These are phyloP conservation scores for Formicarius rufipectus DNA, from an alignment of 2,113 vertebrate genomes.

Conservation along the genomic window DNA sequence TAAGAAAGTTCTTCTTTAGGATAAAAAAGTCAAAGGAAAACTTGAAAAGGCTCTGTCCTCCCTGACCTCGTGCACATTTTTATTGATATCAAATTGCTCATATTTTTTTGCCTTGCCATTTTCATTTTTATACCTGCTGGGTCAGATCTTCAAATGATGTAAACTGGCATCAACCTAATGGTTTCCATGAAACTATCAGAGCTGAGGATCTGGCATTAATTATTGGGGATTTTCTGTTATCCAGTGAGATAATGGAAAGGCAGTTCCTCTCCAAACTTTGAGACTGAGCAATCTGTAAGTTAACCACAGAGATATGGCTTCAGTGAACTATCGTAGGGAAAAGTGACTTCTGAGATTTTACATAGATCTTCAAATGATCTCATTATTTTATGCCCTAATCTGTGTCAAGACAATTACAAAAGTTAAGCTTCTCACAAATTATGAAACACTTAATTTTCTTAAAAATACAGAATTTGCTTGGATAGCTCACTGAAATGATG, in stretches of 20 bases:
- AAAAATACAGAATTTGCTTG: conserved; percentile 22
- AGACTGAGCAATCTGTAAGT: neutral
- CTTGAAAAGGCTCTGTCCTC: conserved; percentile 34
- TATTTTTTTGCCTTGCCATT: conserved; percentile 41
- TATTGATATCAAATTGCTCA: conserved; percentile 61
- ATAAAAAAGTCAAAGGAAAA: conserved; percentile 24
- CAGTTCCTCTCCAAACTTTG: neutral
- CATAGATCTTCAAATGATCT: neutral
- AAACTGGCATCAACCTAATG: conserved; percentile 19
- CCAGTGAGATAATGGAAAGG: conserved; percentile 13
- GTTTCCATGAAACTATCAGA: conserved; percentile 32
- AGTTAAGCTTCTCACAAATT: neutral
- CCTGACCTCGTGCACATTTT: conserved; percentile 50
- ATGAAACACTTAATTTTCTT: conserved; percentile 25
- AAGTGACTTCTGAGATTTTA: neutral
- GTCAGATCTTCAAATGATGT: conserved; percentile 40
- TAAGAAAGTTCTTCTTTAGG: neutral
- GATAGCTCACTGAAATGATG: neutral
- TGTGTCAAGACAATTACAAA: neutral
- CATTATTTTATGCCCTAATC: neutral
- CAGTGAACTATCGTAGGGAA: neutral
- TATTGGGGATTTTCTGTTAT: conserved; percentile 25
- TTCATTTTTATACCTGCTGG: conserved; percentile 40
- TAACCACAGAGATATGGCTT: neutral
- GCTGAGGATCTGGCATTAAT: conserved; percentile 22